Percentiles rank a stretch among this genome's conserved stretches.
Evolutionary conservation across 2,113 vertebrate species (phyloP).

Genomic region (Pyrgilauda ruficollis): DNA sequence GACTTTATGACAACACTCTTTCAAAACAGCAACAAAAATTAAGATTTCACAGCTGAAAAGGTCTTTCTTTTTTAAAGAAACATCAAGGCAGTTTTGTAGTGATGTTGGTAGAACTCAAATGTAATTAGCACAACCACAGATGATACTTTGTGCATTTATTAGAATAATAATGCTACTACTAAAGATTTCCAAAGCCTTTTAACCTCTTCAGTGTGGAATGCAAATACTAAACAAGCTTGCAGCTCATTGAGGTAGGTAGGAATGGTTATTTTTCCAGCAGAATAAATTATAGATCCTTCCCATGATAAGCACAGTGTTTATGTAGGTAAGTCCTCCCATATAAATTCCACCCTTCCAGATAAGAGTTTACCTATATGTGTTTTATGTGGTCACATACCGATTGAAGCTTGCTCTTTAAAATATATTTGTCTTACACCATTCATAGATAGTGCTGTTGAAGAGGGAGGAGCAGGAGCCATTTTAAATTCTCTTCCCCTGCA

Average conservation of each 20-base stretch:
- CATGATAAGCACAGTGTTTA: slow-evolving; percentile 9
- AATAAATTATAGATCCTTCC: slow-evolving; percentile 44
- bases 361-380: slow-evolving; percentile 25
- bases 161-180: slow-evolving; percentile 16
- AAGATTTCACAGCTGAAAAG: slow-evolving; percentile 18
- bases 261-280: slow-evolving; percentile 33
- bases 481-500: background rate
- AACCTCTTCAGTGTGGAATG: slow-evolving; percentile 36
- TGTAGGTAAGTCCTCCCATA: background rate
- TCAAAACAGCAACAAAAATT: slow-evolving; percentile 30
- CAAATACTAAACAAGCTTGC: slow-evolving; percentile 39
- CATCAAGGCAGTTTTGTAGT: slow-evolving; percentile 33
- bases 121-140: slow-evolving; percentile 21
- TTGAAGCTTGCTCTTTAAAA: background rate
- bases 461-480: background rate
- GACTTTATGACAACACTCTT: background rate
- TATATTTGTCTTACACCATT: background rate
- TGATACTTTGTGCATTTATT: slow-evolving; percentile 7
- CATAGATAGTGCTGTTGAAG: background rate
- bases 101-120: slow-evolving; percentile 6
- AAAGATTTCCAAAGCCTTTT: slow-evolving; percentile 41
- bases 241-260: slow-evolving; percentile 18
- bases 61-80: background rate
- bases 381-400: slow-evolving; percentile 5
- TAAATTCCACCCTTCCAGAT: slow-evolving; percentile 41